Conservation (phyloP, 2,113 vertebrate genomes). For the Notarius lentiginosus region DNA sequence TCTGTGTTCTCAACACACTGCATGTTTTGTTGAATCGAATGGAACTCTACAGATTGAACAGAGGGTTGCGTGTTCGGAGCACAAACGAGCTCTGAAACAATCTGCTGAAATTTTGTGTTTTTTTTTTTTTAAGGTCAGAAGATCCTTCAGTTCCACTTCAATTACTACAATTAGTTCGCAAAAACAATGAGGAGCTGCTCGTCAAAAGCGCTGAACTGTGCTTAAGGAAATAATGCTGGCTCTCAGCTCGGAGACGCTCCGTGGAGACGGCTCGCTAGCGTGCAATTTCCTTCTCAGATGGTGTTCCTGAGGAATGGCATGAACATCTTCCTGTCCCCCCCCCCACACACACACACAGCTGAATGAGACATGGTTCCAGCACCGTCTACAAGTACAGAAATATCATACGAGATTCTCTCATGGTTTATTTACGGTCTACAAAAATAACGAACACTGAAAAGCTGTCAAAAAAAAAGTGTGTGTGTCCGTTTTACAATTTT, state of each 20-base stretch:
- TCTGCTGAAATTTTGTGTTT: background rate
- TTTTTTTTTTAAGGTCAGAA: background rate
- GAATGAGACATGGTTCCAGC: background rate
- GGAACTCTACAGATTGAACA: background rate
- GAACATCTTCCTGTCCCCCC: background rate
- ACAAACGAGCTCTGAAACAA: background rate
- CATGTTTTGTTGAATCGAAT: background rate
- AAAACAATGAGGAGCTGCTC: conserved; percentile 9
- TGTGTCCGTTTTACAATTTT: too few species aligned
- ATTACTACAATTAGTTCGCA: conserved; percentile 31
- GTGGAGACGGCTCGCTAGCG: conserved; percentile 9
- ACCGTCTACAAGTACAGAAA: background rate
- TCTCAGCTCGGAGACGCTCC: conserved; percentile 13
- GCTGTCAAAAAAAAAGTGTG: too few species aligned
- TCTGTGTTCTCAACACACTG: background rate
- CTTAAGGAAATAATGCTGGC: conserved; percentile 24
- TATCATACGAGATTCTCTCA: background rate
- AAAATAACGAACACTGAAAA: background rate
- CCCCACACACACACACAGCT: background rate
- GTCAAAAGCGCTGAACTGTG: conserved; percentile 3
- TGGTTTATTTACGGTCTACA: background rate
- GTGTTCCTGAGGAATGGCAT: conserved; percentile 18
- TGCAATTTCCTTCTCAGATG: conserved; percentile 40
- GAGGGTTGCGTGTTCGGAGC: conserved; percentile 11
- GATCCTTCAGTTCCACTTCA: conserved; percentile 2